phyloP scores from a whole-genome alignment of 2,113 vertebrate genomes.

The Burhinus bistriatus region DNA sequence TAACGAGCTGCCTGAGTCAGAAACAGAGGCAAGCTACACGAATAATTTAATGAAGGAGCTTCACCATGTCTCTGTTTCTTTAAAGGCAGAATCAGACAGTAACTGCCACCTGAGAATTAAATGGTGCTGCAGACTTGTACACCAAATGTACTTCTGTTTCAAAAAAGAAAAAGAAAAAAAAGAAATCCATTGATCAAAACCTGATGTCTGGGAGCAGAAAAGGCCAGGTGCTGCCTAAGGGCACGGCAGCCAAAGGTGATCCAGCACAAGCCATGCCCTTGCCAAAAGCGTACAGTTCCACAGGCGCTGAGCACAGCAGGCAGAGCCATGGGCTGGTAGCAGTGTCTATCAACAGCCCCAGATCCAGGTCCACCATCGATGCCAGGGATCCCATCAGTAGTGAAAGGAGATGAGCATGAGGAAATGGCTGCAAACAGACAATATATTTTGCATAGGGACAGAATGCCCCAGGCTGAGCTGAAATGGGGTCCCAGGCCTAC shows the following conservation, averaged over 20 bases:
- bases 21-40: not conserved
- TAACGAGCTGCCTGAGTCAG: not conserved
- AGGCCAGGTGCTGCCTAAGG: not conserved
- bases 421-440: not conserved
- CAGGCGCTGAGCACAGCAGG: accelerated
- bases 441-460: not conserved
- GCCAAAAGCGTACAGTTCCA: accelerated
- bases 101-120: not conserved
- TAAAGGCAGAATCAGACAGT: not conserved
- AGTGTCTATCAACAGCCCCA: not conserved
- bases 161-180: not conserved
- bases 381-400: not conserved
- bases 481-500: too few species aligned
- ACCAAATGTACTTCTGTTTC: not conserved
- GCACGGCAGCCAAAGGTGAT: not conserved
- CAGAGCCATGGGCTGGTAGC: not conserved
- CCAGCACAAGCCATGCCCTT: not conserved
- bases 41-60: not conserved
- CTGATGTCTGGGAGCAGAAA: not conserved
- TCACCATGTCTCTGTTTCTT: not conserved
- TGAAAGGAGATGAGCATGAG: not conserved
- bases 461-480: not conserved
- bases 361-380: not conserved
- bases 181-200: not conserved
- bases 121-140: not conserved